A percentile compares a stretch with the other conserved stretches of the same genome.
Evolutionary conservation across 2,888 invertebrate genomes (phyloP).

Genomic region (Eristalinus aeneus): DNA sequence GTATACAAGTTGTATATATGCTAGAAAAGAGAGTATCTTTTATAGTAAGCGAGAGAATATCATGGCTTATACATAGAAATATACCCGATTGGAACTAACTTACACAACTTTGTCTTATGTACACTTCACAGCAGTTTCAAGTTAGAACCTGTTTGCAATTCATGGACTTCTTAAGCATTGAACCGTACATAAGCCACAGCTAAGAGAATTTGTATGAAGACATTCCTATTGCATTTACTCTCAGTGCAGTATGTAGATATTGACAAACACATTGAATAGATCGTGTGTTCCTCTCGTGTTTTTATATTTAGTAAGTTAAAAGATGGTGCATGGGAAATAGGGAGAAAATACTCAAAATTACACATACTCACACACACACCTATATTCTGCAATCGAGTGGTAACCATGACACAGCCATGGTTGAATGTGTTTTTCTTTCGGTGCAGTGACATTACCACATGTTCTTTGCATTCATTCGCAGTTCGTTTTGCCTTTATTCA

Average conservation of each 20-base stretch:
- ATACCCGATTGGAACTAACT: conserved; percentile 36
- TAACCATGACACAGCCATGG: conserved; percentile 16
- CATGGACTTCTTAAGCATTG: conserved; percentile 19
- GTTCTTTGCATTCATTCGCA: conserved; percentile 41
- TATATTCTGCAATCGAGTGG: conserved; percentile 20
- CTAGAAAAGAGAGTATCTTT: conserved; percentile 31
- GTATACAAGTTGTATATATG: too few relatives aligned
- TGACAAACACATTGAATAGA: conserved; percentile 36
- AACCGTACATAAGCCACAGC: conserved; percentile 5
- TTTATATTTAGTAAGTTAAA: conserved; percentile 8
- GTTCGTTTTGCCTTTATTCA: conserved; percentile 36
- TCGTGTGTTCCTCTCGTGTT: conserved; percentile 33
- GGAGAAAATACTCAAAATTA: conserved; percentile 40
- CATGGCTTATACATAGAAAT: too few relatives aligned
- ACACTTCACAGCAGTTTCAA: conserved; percentile 13
- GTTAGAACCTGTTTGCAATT: conserved; percentile 45
- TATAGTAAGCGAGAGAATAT: conserved; percentile 11
- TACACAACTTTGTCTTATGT: not conserved
- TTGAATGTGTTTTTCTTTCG: conserved; percentile 42
- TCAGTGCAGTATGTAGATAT: conserved; percentile 2
- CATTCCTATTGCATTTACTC: conserved; percentile 34
- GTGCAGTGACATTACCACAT: conserved; percentile 48
- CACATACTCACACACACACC: conserved; percentile 24
- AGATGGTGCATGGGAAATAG: conserved; percentile 12
- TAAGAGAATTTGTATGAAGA: conserved; percentile 35